Evolutionary conservation across 2,888 invertebrate species (phyloP).

Genomic region (Desoria tigrina): DNA sequence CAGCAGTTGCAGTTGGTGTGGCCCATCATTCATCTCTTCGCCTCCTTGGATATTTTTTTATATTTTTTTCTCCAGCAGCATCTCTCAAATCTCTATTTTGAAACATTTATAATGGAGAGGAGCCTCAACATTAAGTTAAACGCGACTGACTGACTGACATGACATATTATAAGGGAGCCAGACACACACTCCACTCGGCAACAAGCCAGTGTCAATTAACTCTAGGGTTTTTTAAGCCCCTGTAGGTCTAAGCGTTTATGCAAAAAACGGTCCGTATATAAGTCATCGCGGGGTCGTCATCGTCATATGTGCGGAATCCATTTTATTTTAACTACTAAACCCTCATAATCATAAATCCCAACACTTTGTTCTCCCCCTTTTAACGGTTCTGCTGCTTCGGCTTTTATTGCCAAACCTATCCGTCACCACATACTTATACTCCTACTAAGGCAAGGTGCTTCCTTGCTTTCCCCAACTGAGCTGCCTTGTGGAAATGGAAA

Average conservation of each 20-base stretch:
- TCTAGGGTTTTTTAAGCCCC: no score
- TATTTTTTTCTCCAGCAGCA: not conserved
- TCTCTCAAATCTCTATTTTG: not conserved
- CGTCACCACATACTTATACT: constrained; percentile 10
- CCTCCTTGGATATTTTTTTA: not conserved
- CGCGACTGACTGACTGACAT: constrained; percentile 7
- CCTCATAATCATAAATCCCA: constrained; percentile 13
- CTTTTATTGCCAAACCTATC: constrained; percentile 8
- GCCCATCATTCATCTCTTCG: constrained; percentile 29
- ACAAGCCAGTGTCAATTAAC: constrained; percentile 4
- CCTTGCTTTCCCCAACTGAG: no score
- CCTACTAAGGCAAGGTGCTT: not conserved
- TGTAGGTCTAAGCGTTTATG: no score
- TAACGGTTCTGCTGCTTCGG: not conserved
- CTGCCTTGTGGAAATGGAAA: no score
- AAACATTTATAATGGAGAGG: not conserved
- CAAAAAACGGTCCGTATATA: not conserved
- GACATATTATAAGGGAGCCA: constrained; percentile 11
- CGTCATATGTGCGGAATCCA: constrained; percentile 8
- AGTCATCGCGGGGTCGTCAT: constrained; percentile 4
- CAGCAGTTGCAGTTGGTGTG: constrained; percentile 26
- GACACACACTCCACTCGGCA: not conserved
- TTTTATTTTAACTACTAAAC: constrained; percentile 9
- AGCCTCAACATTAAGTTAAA: not conserved
- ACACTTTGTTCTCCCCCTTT: constrained; percentile 8